Base-by-base conservation (phyloP, 2,113 vertebrate genomes). In the Eleginops maclovinus region DNA sequence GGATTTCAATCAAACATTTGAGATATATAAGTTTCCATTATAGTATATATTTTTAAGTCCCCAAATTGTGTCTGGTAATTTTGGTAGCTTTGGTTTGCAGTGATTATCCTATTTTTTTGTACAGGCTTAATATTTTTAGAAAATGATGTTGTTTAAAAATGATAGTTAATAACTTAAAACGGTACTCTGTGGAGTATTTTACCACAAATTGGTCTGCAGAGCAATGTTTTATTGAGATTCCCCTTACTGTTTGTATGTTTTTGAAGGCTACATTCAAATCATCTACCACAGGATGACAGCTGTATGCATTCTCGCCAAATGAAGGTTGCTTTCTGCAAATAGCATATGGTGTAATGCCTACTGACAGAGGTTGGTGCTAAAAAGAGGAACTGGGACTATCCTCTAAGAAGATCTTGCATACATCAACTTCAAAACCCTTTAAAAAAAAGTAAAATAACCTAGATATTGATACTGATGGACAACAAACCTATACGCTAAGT, bases 121-220 rank as follows among this genome's bases (percentile, higher is more conserved):
- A 46, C 64, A 72, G 28, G 36, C 61, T 82, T 36, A 36, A 1
- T 8, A 36, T 36, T 36, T 36, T 8, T 36, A 36, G 31, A 36
- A 75, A 24, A 58, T 61, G 43, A 70, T 53, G 56, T 55, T 67
- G 58, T 85, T 81, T 77, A 63, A 83, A 63, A 83, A 71, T 67
- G 28, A 75, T 17, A 46, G 56, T 19, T 60, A 26, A 75, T 56
- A 81, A 69, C 43, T 64, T 61, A 41, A 70, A 87, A 36, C 6
- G 31, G 76, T 58, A 53, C 59, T 31, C 21, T 58, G 53, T 71
- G 69, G 50, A 65, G 36, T 26, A 64, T 59, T 59, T 24, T 1
- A 49, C 83, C 83, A 79, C 81, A 63, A 87, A 87, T 79, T 85
- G 76, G 68, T 63, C 64, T 56, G 72, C 53, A 44, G 36, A 13